Conservation (phyloP, 2,797 vertebrate genomes). For the Carapus acus region DNA sequence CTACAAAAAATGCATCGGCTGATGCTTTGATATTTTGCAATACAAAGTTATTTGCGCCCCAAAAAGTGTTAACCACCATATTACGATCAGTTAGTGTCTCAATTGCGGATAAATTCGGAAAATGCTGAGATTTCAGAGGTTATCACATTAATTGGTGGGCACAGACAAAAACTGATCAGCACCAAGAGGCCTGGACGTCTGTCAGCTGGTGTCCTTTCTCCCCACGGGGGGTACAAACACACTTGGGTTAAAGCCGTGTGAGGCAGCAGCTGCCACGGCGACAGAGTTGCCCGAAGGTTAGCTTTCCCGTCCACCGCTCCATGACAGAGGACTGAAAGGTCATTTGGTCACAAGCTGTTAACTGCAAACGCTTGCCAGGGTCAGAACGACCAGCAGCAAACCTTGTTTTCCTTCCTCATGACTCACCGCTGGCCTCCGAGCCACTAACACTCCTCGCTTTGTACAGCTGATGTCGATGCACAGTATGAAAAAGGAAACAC, state of each 20-base stretch:
- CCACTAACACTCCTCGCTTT: slow-evolving; percentile 29
- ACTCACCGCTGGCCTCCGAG: slow-evolving; percentile 32
- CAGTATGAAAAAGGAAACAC: slow-evolving; percentile 26
- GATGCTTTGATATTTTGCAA: too few species aligned
- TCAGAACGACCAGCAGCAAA: slow-evolving; percentile 49
- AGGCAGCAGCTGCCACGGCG: slow-evolving; percentile 63
- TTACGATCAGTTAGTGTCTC: slow-evolving; percentile 14
- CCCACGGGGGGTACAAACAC: slow-evolving; percentile 52
- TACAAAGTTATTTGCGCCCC: not conserved
- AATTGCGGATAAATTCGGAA: slow-evolving; percentile 15
- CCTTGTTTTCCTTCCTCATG: slow-evolving; percentile 36
- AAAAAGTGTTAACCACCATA: slow-evolving; percentile 19
- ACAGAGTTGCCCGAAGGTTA: slow-evolving; percentile 68
- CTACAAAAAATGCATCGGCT: not conserved
- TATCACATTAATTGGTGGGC: slow-evolving; percentile 26
- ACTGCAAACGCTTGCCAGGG: slow-evolving; percentile 56
- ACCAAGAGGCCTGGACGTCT: slow-evolving; percentile 45
- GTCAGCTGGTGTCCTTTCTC: slow-evolving; percentile 60
- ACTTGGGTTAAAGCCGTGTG: slow-evolving; percentile 55
- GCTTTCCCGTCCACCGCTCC: slow-evolving; percentile 58
- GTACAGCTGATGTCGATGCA: slow-evolving; percentile 16
- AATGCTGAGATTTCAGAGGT: slow-evolving; percentile 10
- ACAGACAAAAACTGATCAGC: slow-evolving; percentile 38
- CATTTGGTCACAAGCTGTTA: slow-evolving; percentile 73
- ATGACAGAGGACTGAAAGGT: slow-evolving; percentile 68